phyloP scores from a whole-genome alignment of 2,797 vertebrate species.

The Phrynocephalus guinanensis region DNA sequence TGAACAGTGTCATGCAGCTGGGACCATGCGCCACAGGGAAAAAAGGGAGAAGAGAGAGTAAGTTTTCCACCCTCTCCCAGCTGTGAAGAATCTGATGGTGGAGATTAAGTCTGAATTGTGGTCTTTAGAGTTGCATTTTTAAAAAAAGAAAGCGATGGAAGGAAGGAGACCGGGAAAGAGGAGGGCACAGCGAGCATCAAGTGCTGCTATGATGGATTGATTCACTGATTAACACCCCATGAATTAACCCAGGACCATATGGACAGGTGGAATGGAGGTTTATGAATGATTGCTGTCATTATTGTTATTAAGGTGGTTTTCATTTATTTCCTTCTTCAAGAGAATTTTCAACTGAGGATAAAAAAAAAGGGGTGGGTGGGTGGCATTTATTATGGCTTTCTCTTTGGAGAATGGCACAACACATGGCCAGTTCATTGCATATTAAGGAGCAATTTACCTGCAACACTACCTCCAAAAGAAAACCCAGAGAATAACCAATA shows the following conservation, averaged over 20 bases:
- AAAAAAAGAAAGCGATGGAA: no score
- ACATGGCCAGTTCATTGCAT: neutral
- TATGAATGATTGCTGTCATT: neutral
- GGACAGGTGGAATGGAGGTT: neutral
- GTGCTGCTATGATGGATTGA: no score
- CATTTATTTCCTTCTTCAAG: neutral
- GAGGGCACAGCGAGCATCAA: no score
- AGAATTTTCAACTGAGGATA: neutral
- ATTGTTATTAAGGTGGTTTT: neutral
- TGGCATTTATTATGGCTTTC: no score
- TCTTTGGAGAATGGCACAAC: no score
- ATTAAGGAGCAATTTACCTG: neutral
- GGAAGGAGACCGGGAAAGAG: no score
- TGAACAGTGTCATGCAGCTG: conserved; percentile 89
- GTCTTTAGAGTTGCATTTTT: conserved; percentile 61
- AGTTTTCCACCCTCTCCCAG: conserved; percentile 71
- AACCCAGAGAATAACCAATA: neutral
- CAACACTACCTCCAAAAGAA: no score
- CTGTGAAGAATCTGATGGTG: conserved; percentile 77
- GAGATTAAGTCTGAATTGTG: conserved; percentile 75
- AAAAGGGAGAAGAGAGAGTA: conserved; percentile 62
- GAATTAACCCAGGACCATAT: neutral
- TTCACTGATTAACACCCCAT: neutral
- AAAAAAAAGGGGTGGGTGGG: no score
- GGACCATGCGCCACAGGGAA: conserved; percentile 80